Percentiles rank a stretch among this genome's conserved stretches.
phyloP scores from a whole-genome alignment of 2,888 invertebrate species.

The Stramonita haemastoma region DNA sequence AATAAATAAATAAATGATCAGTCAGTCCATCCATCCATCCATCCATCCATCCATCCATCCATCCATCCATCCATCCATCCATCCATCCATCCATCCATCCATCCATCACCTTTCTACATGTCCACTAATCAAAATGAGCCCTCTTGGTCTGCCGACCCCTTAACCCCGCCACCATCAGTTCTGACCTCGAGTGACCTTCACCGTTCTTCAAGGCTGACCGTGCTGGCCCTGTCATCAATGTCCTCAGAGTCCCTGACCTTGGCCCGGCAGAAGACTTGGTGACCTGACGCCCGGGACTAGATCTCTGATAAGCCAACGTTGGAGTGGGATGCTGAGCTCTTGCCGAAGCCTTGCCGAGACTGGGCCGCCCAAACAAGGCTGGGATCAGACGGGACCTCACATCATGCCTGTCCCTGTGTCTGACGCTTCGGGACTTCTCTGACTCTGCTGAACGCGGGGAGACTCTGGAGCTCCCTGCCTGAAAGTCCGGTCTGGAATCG shows the following conservation, averaged over 20 bases:
- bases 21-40: background rate
- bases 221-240: background rate
- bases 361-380: background rate
- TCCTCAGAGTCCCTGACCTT: constrained; percentile 5
- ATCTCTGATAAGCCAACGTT: constrained; percentile 2
- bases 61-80: background rate
- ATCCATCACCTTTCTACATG: background rate
- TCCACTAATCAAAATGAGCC: constrained; percentile 29
- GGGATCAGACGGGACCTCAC: background rate
- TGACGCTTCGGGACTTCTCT: background rate
- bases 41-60: background rate
- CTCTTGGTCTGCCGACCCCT: background rate
- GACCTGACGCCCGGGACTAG: background rate
- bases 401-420: background rate
- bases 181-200: constrained; percentile 25
- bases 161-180: background rate
- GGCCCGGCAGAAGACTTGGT: background rate
- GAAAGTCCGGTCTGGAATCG: background rate
- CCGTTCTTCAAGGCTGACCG: background rate
- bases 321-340: background rate
- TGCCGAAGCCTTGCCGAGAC: background rate
- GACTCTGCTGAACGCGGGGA: background rate
- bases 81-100: background rate
- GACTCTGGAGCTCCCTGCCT: background rate
- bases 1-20: background rate